Evolutionary conservation across 2,888 invertebrate genomes (phyloP).

Genomic region (Xanthia togata): DNA sequence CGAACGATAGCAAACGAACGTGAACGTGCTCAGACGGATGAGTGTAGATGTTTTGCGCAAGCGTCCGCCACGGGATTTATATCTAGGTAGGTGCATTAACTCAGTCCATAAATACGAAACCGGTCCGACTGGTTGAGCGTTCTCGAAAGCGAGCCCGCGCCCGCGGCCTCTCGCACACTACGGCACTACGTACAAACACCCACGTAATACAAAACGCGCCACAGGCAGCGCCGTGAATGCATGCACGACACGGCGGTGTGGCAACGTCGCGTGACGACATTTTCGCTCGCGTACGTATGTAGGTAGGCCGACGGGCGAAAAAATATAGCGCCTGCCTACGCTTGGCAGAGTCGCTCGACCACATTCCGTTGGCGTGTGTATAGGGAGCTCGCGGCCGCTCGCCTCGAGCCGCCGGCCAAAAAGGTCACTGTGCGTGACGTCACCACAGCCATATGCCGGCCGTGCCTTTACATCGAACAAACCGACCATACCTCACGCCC

Average conservation of each 20-base stretch:
- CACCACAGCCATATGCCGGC: conserved; percentile 85
- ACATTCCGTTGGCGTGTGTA: conserved; percentile 88
- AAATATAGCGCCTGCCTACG: conserved; percentile 89
- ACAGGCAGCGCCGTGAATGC: conserved; percentile 81
- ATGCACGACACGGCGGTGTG: conserved; percentile 86
- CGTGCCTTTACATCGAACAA: conserved; percentile 77
- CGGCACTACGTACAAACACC: conserved; percentile 83
- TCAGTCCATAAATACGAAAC: conserved; percentile 89
- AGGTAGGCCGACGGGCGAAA: conserved; percentile 88
- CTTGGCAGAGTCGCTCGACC: conserved; percentile 89
- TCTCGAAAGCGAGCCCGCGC: conserved; percentile 88
- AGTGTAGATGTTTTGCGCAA: conserved; percentile 86
- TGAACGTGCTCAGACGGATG: conserved; percentile 77
- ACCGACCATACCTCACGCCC: conserved; percentile 78
- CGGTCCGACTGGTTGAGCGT: conserved; percentile 89
- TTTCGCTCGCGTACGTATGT: conserved; percentile 90
- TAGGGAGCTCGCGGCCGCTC: conserved; percentile 80
- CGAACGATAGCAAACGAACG: conserved; percentile 75
- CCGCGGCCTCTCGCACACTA: conserved; percentile 87
- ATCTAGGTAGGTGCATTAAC: conserved; percentile 89
- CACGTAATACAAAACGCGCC: conserved; percentile 85
- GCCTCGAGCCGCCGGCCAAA: conserved; percentile 85
- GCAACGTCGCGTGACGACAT: conserved; percentile 91
- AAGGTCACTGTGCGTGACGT: conserved; percentile 89
- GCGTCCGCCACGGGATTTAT: conserved; percentile 85